These are phyloP conservation scores for Tenualosa thibaudeaui DNA, from an alignment of 2,797 vertebrate genomes.

Conservation along the genomic window DNA sequence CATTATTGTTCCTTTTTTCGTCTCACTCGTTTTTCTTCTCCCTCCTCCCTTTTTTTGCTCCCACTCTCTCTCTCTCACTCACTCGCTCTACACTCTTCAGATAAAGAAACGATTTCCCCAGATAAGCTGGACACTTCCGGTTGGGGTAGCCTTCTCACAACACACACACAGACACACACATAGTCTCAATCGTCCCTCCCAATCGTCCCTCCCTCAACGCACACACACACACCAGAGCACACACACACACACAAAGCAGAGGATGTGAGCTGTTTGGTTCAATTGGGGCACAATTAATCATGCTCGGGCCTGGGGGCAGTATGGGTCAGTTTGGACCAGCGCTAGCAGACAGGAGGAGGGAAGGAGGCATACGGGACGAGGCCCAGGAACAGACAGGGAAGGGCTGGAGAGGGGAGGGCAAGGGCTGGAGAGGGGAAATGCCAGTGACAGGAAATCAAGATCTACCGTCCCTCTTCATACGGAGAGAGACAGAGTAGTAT, in stretches of 20 bases:
- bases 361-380: background rate
- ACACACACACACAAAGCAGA: background rate
- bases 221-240: background rate
- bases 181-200: too few species aligned
- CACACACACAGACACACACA: background rate
- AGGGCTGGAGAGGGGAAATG: background rate
- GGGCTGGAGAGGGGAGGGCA: background rate
- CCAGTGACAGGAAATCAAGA: background rate
- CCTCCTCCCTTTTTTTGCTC: background rate
- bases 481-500: background rate
- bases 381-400: background rate
- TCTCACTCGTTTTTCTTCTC: background rate
- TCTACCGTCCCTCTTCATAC: background rate
- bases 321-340: constrained; percentile 12
- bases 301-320: constrained; percentile 21
- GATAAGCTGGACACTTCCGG: constrained; percentile 36
- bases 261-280: background rate
- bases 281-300: constrained; percentile 32
- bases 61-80: background rate
- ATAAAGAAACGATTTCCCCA: constrained; percentile 40
- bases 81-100: background rate
- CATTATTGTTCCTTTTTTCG: background rate
- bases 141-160: background rate
- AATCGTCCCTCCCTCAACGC: background rate
- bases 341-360: background rate